Conservation (phyloP, 2,888 invertebrate genomes). For the Troides oblongomaculatus region DNA sequence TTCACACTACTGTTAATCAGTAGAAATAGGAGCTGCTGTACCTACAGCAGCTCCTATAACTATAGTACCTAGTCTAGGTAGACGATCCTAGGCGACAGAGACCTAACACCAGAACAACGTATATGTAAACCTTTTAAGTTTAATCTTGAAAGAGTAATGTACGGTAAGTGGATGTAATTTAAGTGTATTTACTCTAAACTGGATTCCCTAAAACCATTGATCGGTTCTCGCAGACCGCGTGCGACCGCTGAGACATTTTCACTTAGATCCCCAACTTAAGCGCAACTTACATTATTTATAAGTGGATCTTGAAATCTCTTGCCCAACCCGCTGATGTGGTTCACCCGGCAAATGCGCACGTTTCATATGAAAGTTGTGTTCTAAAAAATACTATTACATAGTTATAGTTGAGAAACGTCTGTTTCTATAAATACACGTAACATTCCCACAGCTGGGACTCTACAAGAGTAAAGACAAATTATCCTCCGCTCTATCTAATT, state of each 20-base stretch:
- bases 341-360: neutral
- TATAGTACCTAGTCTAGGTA: no score
- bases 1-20: no score
- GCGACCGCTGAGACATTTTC: constrained; percentile 27
- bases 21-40: no score
- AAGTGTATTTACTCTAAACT: neutral
- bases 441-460: no score
- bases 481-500: no score
- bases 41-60: no score
- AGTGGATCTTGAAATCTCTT: constrained; percentile 19
- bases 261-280: constrained; percentile 11
- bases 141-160: neutral
- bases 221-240: constrained; percentile 16
- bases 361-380: neutral
- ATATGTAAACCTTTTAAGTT: no score
- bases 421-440: no score
- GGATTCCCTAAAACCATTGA: constrained; percentile 9
- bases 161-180: constrained; percentile 6
- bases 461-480: no score
- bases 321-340: neutral
- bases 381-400: neutral
- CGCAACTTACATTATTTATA: constrained; percentile 19
- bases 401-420: neutral
- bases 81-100: no score
- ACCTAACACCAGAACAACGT: no score